Conservation (phyloP, 2,113 vertebrate genomes). For the Riparia riparia region DNA sequence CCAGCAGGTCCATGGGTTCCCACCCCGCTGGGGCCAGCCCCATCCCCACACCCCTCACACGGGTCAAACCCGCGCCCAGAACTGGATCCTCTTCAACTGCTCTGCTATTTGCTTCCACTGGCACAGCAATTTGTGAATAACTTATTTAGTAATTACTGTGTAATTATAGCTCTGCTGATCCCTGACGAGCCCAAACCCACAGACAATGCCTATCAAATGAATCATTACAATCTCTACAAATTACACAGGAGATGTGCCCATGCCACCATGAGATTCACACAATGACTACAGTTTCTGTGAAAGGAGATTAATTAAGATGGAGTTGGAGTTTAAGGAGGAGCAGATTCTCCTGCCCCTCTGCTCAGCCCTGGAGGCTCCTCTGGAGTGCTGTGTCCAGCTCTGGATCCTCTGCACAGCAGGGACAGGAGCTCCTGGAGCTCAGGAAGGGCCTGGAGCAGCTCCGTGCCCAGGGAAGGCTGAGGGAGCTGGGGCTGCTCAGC, state of each 20-base stretch:
- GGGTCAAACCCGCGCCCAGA: neutral
- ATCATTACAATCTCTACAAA: constrained; percentile 62
- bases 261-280: constrained; percentile 36
- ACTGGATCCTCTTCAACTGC: neutral
- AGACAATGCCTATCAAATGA: constrained; percentile 70
- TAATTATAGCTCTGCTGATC: constrained; percentile 68
- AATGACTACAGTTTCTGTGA: neutral
- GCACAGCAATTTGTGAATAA: constrained; percentile 24
- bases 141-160: constrained; percentile 57
- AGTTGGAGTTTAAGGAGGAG: neutral
- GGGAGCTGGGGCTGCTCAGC: neutral
- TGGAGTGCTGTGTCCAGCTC: neutral
- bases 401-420: neutral
- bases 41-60: rapidly evolving
- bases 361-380: neutral
- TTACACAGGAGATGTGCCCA: constrained; percentile 29
- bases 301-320: constrained; percentile 54
- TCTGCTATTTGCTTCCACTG: constrained; percentile 9
- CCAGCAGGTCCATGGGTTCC: too few species aligned
- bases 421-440: neutral
- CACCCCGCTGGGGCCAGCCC: rapidly evolving
- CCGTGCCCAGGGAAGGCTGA: neutral
- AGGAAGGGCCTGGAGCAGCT: neutral
- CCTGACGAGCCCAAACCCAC: constrained; percentile 59
- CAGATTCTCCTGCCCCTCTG: neutral